These are phyloP conservation scores for Oryzias javanicus DNA, from an alignment of 2,113 vertebrate species.

Conservation along the genomic window DNA sequence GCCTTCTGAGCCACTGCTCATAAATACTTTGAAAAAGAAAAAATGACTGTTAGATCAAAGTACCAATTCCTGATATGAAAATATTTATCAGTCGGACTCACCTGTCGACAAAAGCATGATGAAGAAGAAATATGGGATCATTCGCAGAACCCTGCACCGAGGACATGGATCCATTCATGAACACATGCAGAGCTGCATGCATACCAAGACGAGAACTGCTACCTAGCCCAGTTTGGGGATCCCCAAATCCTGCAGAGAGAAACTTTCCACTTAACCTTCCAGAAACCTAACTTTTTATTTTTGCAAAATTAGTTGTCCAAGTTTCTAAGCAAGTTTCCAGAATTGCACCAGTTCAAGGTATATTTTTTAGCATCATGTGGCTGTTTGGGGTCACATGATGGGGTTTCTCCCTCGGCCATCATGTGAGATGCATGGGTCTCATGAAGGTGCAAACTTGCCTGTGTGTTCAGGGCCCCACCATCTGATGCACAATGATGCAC, in stretches of 20 bases:
- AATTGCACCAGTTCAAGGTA: too few species aligned
- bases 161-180: slow-evolving; percentile 97
- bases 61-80: neutral
- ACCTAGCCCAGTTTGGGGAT: slow-evolving; percentile 81
- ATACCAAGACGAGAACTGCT: slow-evolving; percentile 72
- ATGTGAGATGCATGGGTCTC: neutral
- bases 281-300: too few species aligned
- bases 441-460: neutral
- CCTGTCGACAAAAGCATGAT: slow-evolving; percentile 96
- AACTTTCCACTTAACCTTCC: neutral
- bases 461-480: too few species aligned
- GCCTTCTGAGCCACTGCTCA: slow-evolving; percentile 89
- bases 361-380: neutral
- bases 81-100: slow-evolving; percentile 48
- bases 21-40: slow-evolving; percentile 81
- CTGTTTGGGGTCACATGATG: neutral
- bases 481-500: too few species aligned
- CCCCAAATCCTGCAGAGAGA: slow-evolving; percentile 83
- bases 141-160: slow-evolving; percentile 93
- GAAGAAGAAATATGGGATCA: slow-evolving; percentile 91
- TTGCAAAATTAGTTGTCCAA: too few species aligned
- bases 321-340: too few species aligned
- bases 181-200: slow-evolving; percentile 92
- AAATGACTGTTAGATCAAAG: neutral
- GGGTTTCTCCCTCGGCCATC: neutral